These are phyloP conservation scores for Drosophila pseudotalamancana DNA, from an alignment of 2,888 invertebrate genomes.

Conservation along the genomic window DNA sequence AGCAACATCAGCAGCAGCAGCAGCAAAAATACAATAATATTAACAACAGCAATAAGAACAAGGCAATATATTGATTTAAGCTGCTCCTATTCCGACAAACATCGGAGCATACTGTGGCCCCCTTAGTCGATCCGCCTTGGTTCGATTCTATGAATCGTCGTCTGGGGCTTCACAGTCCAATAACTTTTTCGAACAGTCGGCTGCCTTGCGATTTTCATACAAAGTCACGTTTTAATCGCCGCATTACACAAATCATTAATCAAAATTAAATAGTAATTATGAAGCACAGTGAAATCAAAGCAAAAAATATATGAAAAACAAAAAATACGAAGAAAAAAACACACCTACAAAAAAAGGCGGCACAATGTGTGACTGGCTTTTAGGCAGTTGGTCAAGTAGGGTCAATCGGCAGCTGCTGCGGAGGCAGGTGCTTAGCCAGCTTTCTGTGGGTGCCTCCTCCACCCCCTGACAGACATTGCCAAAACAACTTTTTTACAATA, in stretches of 20 bases:
- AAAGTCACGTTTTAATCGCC: conserved; percentile 77
- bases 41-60: conserved; percentile 11
- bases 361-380: conserved; percentile 36
- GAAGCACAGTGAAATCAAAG: conserved; percentile 48
- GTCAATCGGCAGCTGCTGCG: conserved; percentile 37
- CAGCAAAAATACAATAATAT: conserved; percentile 3
- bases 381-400: conserved; percentile 35
- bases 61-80: conserved; percentile 58
- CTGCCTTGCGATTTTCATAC: conserved; percentile 46
- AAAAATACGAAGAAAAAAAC: conserved; percentile 13
- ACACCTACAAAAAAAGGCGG: conserved; percentile 31
- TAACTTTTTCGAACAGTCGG: conserved; percentile 36
- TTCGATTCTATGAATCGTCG: conserved; percentile 43
- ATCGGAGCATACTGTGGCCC: too few relatives aligned
- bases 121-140: conserved; percentile 2
- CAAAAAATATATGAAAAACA: too few relatives aligned
- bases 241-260: conserved; percentile 74
- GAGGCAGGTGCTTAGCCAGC: conserved; percentile 37
- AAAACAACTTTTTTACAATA: conserved; percentile 27
- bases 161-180: conserved; percentile 51
- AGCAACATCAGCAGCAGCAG: conserved; percentile 16
- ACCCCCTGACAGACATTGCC: conserved; percentile 17
- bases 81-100: conserved; percentile 52
- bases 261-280: conserved; percentile 80
- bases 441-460: conserved; percentile 49